A percentile compares a stretch with the other conserved stretches of the same genome.
Evolutionary conservation across 2,797 vertebrate genomes (phyloP).

Genomic region (Glyptemys insculpta): DNA sequence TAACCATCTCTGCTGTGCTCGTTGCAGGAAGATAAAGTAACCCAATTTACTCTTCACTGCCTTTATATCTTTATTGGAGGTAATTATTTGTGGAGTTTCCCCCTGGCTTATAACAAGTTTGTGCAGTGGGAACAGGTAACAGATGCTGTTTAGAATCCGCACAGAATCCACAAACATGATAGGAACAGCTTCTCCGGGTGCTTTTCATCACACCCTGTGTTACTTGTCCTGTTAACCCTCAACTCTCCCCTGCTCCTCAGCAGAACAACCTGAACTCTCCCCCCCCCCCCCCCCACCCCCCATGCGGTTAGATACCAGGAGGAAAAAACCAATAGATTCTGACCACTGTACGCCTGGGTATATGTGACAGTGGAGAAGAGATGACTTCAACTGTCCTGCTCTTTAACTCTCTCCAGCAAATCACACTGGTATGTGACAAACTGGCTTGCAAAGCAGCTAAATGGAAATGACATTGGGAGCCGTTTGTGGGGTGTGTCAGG

Average conservation of each 20-base stretch:
- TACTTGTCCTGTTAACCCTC: not conserved
- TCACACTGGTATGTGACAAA: conserved; percentile 68
- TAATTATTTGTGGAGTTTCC: conserved; percentile 57
- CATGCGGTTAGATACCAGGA: rapidly evolving
- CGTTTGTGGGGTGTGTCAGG: not conserved
- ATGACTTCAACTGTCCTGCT: conserved; percentile 23
- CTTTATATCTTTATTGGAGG: conserved; percentile 21
- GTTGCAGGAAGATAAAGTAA: conserved; percentile 51
- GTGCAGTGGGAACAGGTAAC: conserved; percentile 9
- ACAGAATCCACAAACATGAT: not conserved
- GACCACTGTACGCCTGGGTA: not conserved
- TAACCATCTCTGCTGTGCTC: not conserved
- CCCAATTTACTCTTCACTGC: conserved; percentile 44
- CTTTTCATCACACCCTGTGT: not conserved
- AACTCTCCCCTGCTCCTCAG: not conserved
- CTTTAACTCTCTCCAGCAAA: conserved; percentile 68
- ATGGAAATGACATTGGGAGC: conserved; percentile 66
- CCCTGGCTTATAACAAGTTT: conserved; percentile 17
- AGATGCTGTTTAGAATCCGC: conserved; percentile 7
- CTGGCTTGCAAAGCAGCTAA: conserved; percentile 64
- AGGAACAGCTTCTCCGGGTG: not conserved
- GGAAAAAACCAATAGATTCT: not conserved
- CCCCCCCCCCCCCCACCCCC: not conserved
- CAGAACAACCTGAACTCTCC: not conserved
- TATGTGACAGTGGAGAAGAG: not conserved